Evolutionary conservation across 2,888 invertebrate genomes (phyloP).

Genomic region (Pegoplata infirma): DNA sequence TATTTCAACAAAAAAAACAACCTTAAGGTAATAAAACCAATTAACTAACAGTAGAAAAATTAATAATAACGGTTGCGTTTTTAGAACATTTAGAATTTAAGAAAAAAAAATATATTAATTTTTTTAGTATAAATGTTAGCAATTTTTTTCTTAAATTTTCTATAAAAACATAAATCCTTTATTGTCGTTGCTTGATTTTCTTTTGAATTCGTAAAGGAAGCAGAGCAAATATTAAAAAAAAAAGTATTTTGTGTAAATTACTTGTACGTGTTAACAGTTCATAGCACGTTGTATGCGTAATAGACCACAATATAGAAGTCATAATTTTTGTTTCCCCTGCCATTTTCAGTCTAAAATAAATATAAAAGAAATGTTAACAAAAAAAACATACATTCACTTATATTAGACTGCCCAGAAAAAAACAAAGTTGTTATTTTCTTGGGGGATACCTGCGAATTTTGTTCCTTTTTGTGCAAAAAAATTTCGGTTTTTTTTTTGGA

Average conservation of each 20-base stretch:
- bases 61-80: not conserved
- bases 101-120: not conserved
- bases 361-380: slow-evolving; percentile 2
- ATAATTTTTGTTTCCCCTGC: slow-evolving; percentile 55
- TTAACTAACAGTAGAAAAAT: not conserved
- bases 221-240: not conserved
- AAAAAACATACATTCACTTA: slow-evolving; percentile 4
- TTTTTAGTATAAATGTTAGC: not conserved
- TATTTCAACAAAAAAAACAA: not conserved
- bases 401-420: too few species aligned
- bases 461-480: too few species aligned
- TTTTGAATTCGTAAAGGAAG: too few species aligned
- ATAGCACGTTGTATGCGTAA: slow-evolving; percentile 57
- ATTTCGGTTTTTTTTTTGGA: too few species aligned
- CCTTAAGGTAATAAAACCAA: slow-evolving; percentile 41
- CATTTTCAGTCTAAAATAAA: slow-evolving; percentile 37
- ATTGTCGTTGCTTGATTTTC: not conserved
- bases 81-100: not conserved
- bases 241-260: slow-evolving; percentile 52
- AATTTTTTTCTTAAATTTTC: not conserved
- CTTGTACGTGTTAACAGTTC: slow-evolving; percentile 53
- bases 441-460: too few species aligned
- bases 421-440: too few species aligned
- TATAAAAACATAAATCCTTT: not conserved
- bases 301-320: slow-evolving; percentile 62